Percentiles rank a stretch among this genome's conserved stretches.
Evolutionary conservation across 2,113 vertebrate genomes (phyloP).

Genomic region (Argyrosomus japonicus): DNA sequence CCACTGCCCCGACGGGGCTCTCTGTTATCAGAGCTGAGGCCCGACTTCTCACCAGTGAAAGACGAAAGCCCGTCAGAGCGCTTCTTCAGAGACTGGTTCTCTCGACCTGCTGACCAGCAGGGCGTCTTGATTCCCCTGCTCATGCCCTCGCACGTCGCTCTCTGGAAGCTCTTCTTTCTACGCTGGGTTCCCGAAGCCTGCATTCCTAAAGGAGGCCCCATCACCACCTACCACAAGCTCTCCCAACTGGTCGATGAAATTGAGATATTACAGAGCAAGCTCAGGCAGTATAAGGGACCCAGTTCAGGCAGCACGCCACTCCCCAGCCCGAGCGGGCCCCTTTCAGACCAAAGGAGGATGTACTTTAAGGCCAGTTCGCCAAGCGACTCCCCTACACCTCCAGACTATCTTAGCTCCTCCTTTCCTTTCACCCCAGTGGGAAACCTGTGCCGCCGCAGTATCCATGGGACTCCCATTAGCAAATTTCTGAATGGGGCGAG

Average conservation of each 20-base stretch:
- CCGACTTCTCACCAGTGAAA: slow-evolving; percentile 80
- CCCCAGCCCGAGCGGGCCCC: slow-evolving; percentile 60
- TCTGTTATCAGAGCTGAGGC: slow-evolving; percentile 84
- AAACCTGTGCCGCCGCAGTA: slow-evolving; percentile 92
- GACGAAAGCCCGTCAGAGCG: slow-evolving; percentile 85
- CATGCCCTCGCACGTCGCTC: slow-evolving; percentile 87
- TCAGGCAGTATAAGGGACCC: slow-evolving; percentile 86
- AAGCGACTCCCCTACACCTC: slow-evolving; percentile 68
- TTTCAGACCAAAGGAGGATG: slow-evolving; percentile 87
- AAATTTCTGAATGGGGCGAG: slow-evolving; percentile 96
- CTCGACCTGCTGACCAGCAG: slow-evolving; percentile 88
- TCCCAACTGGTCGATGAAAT: slow-evolving; percentile 93
- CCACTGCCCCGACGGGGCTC: slow-evolving; percentile 88
- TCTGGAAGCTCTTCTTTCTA: slow-evolving; percentile 98
- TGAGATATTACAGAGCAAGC: slow-evolving; percentile 86
- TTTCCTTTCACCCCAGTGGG: slow-evolving; percentile 95
- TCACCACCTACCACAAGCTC: slow-evolving; percentile 89
- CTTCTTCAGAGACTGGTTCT: slow-evolving; percentile 90
- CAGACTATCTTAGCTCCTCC: slow-evolving; percentile 92
- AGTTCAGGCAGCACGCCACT: slow-evolving; percentile 69
- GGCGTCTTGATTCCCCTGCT: slow-evolving; percentile 88
- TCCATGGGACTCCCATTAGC: slow-evolving; percentile 93
- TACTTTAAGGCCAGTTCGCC: slow-evolving; percentile 87
- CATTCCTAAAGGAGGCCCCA: slow-evolving; percentile 89
- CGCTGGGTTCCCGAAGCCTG: slow-evolving; percentile 97